phyloP scores from a whole-genome alignment of 1,140 invertebrate species.

The Aradophagus sp. region DNA sequence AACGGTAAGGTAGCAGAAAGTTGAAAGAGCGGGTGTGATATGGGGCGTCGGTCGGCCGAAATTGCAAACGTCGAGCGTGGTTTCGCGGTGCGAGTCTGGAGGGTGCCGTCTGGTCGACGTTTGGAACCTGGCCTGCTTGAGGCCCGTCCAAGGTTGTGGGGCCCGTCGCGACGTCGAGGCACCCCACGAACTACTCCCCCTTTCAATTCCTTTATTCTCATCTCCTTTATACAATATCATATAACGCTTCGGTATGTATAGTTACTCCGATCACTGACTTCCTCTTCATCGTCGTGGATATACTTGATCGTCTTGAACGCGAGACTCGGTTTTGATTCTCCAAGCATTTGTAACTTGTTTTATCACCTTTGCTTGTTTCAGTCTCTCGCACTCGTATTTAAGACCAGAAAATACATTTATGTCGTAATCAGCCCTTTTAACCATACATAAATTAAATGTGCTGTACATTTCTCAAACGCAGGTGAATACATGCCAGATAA shows the following conservation, averaged over 20 bases:
- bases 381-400: no score
- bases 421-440: no score
- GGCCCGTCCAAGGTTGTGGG: slow-evolving; percentile 31
- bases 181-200: slow-evolving; percentile 28
- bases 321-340: no score
- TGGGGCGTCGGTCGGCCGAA: slow-evolving; percentile 62
- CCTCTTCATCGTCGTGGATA: no score
- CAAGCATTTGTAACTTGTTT: no score
- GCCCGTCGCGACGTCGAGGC: slow-evolving; percentile 21
- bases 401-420: no score
- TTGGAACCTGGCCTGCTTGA: slow-evolving; percentile 60
- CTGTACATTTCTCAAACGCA: no score
- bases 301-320: no score
- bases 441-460: no score
- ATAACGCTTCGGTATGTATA: slow-evolving; percentile 62
- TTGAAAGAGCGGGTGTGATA: slow-evolving; percentile 66
- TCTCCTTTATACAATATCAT: slow-evolving; percentile 58
- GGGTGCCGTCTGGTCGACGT: slow-evolving; percentile 47
- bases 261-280: no score
- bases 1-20: slow-evolving; percentile 69
- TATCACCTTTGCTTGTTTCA: no score
- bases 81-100: background rate
- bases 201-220: slow-evolving; percentile 37
- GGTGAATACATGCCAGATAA: no score
- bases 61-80: slow-evolving; percentile 64